Conservation (phyloP, 1,140 invertebrate genomes). For the Nymphalis io region DNA sequence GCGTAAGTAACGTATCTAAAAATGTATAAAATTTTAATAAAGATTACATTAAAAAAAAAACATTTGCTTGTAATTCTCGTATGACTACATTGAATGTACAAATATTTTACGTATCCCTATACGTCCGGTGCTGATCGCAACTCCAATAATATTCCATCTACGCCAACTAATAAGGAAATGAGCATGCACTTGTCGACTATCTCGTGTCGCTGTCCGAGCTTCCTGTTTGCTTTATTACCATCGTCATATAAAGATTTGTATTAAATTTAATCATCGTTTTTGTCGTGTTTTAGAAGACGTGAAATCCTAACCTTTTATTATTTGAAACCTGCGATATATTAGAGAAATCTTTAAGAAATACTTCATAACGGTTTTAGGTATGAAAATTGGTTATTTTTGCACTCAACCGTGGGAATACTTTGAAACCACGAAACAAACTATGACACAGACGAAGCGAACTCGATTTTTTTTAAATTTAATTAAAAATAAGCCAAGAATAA, state of each 20-base stretch:
- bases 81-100: neutral
- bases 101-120: constrained; percentile 21
- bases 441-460: no score
- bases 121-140: constrained; percentile 35
- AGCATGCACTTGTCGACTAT: constrained; percentile 59
- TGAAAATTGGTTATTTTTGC: neutral
- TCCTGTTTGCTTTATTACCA: constrained; percentile 54
- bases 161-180: constrained; percentile 63
- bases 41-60: neutral
- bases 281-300: neutral
- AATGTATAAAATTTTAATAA: neutral
- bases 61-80: neutral
- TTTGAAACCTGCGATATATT: no score
- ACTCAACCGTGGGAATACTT: no score
- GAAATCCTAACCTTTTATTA: neutral
- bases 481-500: neutral
- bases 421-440: no score
- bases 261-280: constrained; percentile 15
- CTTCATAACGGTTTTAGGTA: neutral
- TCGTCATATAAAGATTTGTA: constrained; percentile 33
- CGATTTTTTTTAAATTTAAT: neutral
- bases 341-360: no score
- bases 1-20: neutral
- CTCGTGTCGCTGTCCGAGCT: constrained; percentile 56
- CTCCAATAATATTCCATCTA: constrained; percentile 48